phyloP scores from a whole-genome alignment of 2,797 vertebrate species.

The Peromyscus nudipes region DNA sequence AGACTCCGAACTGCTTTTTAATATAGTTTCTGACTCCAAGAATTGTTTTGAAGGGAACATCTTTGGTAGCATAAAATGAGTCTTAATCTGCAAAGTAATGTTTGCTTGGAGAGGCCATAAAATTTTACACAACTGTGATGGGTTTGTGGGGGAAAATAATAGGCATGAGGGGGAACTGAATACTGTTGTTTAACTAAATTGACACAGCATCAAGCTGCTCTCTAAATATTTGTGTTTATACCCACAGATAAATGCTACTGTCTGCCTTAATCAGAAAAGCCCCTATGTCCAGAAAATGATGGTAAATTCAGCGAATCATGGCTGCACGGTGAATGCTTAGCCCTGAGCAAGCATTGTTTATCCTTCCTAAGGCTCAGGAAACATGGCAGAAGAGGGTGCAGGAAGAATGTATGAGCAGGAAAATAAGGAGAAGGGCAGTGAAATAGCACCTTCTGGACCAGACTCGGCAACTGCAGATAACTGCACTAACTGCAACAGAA shows the following conservation, averaged over 20 bases:
- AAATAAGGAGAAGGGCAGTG: neutral
- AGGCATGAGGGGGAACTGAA: neutral
- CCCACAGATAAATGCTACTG: neutral
- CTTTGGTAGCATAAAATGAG: neutral
- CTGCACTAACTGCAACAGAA: neutral
- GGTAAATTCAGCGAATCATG: neutral
- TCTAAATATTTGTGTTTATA: neutral
- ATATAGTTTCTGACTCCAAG: conserved; percentile 8
- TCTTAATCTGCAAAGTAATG: conserved; percentile 32
- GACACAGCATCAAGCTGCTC: neutral
- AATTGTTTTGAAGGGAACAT: neutral
- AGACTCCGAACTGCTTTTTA: neutral
- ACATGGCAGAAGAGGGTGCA: neutral
- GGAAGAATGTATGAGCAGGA: neutral
- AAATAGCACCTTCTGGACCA: neutral
- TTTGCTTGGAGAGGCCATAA: neutral
- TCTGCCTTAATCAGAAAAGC: neutral
- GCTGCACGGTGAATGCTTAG: neutral
- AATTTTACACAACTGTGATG: neutral
- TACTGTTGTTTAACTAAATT: neutral
- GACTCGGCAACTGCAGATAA: neutral
- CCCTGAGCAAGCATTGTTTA: neutral
- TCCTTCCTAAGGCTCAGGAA: neutral
- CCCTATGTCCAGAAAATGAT: neutral
- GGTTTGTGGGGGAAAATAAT: neutral